phyloP scores from a whole-genome alignment of 2,113 vertebrate genomes.

The Danionella cerebrum region DNA sequence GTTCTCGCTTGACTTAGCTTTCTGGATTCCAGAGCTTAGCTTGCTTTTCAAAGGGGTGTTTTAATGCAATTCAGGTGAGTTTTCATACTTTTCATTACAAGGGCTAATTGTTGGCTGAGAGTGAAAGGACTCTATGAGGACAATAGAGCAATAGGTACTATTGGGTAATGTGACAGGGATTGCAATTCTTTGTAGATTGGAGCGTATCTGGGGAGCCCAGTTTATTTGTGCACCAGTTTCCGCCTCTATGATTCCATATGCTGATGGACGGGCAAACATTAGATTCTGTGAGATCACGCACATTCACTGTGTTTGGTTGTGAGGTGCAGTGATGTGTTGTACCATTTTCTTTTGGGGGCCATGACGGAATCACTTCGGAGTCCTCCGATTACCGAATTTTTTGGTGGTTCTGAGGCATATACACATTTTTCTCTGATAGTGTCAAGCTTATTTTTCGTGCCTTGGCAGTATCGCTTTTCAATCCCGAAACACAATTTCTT shows the following conservation, averaged over 20 bases:
- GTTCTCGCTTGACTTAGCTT: conserved; percentile 47
- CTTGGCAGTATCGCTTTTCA: too few species aligned
- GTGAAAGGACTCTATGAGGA: conserved; percentile 44
- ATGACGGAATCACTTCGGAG: not conserved
- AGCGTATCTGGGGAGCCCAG: conserved; percentile 34
- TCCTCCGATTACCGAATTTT: not conserved
- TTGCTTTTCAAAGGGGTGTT: conserved; percentile 43
- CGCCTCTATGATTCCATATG: not conserved
- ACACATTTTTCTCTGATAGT: too few species aligned
- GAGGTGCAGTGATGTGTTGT: not conserved
- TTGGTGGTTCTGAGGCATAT: not conserved
- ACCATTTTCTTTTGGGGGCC: too few species aligned
- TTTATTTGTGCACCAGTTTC: not conserved
- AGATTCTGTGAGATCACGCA: too few species aligned
- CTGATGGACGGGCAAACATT: too few species aligned
- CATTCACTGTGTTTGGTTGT: not conserved
- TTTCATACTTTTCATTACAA: conserved; percentile 67
- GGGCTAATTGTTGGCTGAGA: conserved; percentile 61
- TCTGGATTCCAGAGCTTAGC: conserved; percentile 47
- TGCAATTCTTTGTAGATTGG: conserved; percentile 27
- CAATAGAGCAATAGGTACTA: conserved; percentile 44
- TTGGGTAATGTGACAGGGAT: conserved; percentile 26
- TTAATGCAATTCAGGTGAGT: conserved; percentile 65
- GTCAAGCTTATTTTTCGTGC: too few species aligned
- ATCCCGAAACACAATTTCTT: too few species aligned